Evolutionary conservation across 35 echinoderm and acorn worm genomes (phyloP).

Genomic region (Lytechinus pictus): DNA sequence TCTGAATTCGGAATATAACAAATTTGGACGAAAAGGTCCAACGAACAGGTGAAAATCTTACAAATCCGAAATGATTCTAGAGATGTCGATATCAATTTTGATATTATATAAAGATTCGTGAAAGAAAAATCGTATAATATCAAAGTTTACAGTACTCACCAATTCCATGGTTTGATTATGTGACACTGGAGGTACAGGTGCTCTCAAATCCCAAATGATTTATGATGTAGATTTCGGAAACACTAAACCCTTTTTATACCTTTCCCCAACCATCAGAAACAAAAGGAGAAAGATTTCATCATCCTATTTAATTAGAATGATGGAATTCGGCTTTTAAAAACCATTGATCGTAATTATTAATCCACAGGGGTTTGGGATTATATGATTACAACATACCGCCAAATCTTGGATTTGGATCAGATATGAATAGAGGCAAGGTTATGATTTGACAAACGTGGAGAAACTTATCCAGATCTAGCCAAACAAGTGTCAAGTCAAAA

Average conservation of each 20-base stretch:
- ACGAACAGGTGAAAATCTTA: not conserved
- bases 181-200: not conserved
- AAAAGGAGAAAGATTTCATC: not conserved
- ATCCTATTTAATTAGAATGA: not conserved
- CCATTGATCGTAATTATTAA: not conserved
- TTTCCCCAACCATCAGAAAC: not conserved
- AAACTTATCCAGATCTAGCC: too few relatives aligned
- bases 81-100: too few relatives aligned
- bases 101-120: not conserved
- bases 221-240: not conserved
- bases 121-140: not conserved
- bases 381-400: not conserved
- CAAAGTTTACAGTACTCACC: not conserved
- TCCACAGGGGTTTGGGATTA: not conserved
- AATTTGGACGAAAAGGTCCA: too few relatives aligned
- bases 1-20: too few relatives aligned
- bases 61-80: not conserved
- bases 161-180: not conserved
- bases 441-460: too few relatives aligned
- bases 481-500: too few relatives aligned
- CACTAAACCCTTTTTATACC: not conserved
- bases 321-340: not conserved
- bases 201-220: not conserved
- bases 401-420: not conserved
- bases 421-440: not conserved